Conservation (phyloP, 23 tunicate species). For the Styela clava region DNA sequence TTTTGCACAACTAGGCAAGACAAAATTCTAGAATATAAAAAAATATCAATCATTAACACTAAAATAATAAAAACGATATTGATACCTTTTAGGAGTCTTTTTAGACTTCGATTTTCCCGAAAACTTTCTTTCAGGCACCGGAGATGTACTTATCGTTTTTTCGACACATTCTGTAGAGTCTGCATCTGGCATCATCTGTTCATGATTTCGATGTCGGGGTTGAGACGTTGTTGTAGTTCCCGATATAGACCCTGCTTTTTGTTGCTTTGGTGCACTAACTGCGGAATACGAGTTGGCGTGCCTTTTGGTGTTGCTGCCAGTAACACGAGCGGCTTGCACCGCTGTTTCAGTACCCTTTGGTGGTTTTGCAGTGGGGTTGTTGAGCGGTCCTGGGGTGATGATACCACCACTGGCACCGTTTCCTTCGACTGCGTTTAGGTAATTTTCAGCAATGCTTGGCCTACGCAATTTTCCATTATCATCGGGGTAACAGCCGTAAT, state of each 20-base stretch:
- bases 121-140: conserved; percentile 55
- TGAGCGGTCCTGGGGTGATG: conserved; percentile 19
- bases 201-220: not conserved
- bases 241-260: conserved; percentile 21
- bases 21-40: no score
- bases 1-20: no score
- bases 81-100: not conserved
- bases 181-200: not conserved
- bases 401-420: not conserved
- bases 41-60: no score
- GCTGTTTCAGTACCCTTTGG: conserved; percentile 67
- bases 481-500: conserved; percentile 8
- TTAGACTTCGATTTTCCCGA: conserved; percentile 18
- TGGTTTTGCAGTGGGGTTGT: conserved; percentile 2
- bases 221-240: conserved; percentile 12
- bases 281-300: conserved; percentile 91
- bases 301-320: conserved; percentile 59
- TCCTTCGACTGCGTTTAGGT: conserved; percentile 56
- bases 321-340: conserved; percentile 68
- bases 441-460: conserved; percentile 51
- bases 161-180: conserved; percentile 32
- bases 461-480: not conserved
- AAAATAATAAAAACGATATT: no score
- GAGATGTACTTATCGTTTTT: conserved; percentile 62
- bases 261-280: conserved; percentile 68